A percentile compares a stretch with the other conserved stretches of the same genome.
phyloP scores from a whole-genome alignment of 2,797 vertebrate genomes.

The Sebastes oblongus region DNA sequence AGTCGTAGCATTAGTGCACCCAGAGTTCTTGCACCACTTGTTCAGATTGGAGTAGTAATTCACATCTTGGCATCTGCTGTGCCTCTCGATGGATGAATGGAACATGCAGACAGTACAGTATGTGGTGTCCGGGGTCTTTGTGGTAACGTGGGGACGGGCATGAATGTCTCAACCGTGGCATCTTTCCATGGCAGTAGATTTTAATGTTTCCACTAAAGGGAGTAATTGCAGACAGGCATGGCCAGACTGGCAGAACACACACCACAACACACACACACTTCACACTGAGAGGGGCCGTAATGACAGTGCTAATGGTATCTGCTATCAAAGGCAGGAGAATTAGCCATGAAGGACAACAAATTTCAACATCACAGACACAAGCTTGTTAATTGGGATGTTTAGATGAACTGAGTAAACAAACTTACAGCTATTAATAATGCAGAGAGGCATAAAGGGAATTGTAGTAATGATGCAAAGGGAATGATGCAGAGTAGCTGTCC shows the following conservation, averaged over 20 bases:
- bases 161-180: slow-evolving; percentile 59
- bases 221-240: slow-evolving; percentile 64
- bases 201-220: slow-evolving; percentile 66
- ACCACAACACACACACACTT: slow-evolving; percentile 27
- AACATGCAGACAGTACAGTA: slow-evolving; percentile 39
- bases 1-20: slow-evolving; percentile 53
- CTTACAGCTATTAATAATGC: slow-evolving; percentile 56
- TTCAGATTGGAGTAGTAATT: slow-evolving; percentile 56
- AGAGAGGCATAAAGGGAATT: slow-evolving; percentile 48
- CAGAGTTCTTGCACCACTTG: slow-evolving; percentile 46
- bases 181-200: slow-evolving; percentile 67
- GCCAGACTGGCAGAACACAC: slow-evolving; percentile 58
- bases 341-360: slow-evolving; percentile 71
- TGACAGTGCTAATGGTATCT: slow-evolving; percentile 71
- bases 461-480: slow-evolving; percentile 39
- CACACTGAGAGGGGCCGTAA: slow-evolving; percentile 60
- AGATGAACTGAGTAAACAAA: slow-evolving; percentile 73
- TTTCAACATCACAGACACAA: slow-evolving; percentile 68
- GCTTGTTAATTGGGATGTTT: slow-evolving; percentile 70
- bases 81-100: slow-evolving; percentile 45
- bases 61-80: slow-evolving; percentile 58
- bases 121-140: slow-evolving; percentile 57
- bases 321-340: slow-evolving; percentile 71
- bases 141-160: slow-evolving; percentile 37
- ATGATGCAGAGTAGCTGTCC: slow-evolving; percentile 19